Evolutionary conservation across 1,140 invertebrate species (phyloP), one percentile per base, ranked within the genome.

Genomic region (Lepidostoma basale): DNA sequence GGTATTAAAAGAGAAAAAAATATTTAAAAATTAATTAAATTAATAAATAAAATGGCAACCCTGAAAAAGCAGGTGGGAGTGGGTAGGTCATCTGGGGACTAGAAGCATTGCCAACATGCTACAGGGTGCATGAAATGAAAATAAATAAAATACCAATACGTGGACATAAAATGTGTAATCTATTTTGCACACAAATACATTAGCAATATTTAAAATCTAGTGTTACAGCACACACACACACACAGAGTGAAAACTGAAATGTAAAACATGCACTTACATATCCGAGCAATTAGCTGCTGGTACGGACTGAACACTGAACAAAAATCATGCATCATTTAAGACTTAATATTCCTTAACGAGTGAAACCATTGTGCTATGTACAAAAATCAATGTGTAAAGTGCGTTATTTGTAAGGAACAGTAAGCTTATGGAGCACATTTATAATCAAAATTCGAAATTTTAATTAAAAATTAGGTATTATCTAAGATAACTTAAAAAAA

Each of bases 221-320:
- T 42, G 25, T 40, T 58, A 72, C 52, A 64, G 64, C 70, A 72
- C 70, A 58, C 67, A 66, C 56, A 72, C 18, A 54, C 58, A 59
- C 25, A 67, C 23, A 67, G 12, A 58, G 59, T 63, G 14, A 60
- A 49, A 68, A 66, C 45, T 58, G 14, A 33, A 62, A n/a, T n/a
- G n/a, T n/a, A 69, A 52, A 49, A 33, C 71, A 73, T 73, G 71
- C 71, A 73, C 68, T 73, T 70, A 73, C 71, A 73, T 70, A 73
- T 70, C 62, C 70, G 58, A 45, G 68, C 63, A 67, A 73, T 68
- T 33, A 73, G 47, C 18, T 62, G 63, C 58, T 70, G 70, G 62
- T 72, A 72, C 56, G 23, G 25, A 54, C 44, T 68, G 54, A 65
- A 33, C 66, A 58, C 70, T 68, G 56, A 65, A 68, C 52, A 72